Percentiles rank a stretch among this genome's conserved stretches.
phyloP scores from a whole-genome alignment of 2,888 invertebrate species.

The Dynastes grantii region DNA sequence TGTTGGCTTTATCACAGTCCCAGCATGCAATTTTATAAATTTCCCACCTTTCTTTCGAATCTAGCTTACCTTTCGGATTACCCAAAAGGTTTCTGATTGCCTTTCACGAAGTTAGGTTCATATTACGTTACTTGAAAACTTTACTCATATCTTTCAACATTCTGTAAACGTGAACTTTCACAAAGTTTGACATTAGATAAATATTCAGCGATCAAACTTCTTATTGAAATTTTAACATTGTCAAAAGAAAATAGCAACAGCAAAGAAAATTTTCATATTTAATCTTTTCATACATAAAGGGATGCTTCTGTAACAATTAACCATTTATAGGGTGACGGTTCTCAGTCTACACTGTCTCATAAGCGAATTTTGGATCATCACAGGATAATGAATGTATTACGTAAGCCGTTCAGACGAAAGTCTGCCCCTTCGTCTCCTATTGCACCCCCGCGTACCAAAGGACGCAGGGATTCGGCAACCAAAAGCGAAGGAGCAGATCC shows the following conservation, averaged over 20 bases:
- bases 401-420: constrained; percentile 80
- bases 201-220: too few relatives aligned
- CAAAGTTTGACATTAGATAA: too few relatives aligned
- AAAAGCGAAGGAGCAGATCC: constrained; percentile 68
- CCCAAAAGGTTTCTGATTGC: too few relatives aligned
- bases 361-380: constrained; percentile 70
- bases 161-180: too few relatives aligned
- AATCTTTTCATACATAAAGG: constrained; percentile 14
- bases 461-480: constrained; percentile 68
- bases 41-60: too few relatives aligned
- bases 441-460: constrained; percentile 73
- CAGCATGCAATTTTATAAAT: too few relatives aligned
- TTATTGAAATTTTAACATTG: too few relatives aligned
- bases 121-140: too few relatives aligned
- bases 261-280: constrained; percentile 22
- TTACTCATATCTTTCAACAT: too few relatives aligned
- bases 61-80: too few relatives aligned
- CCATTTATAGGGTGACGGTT: constrained; percentile 70
- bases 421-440: constrained; percentile 79
- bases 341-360: constrained; percentile 72
- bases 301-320: constrained; percentile 40
- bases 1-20: too few relatives aligned
- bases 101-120: too few relatives aligned
- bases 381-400: constrained; percentile 77
- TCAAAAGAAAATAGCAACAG: neutral